These are phyloP conservation scores for Nipponacmea schrenckii DNA, from an alignment of 2,888 invertebrate genomes.

Conservation along the genomic window DNA sequence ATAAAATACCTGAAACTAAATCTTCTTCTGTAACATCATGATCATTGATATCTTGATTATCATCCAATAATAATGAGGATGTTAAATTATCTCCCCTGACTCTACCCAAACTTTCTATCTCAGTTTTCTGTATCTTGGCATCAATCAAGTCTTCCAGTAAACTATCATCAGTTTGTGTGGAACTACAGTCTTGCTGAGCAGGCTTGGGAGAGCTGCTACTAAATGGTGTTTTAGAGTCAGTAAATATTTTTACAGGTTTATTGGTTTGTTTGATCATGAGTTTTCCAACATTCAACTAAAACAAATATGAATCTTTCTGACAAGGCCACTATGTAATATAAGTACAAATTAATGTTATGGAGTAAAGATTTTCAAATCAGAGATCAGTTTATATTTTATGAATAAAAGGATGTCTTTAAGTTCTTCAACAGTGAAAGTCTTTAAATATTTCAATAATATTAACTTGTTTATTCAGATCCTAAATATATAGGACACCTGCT, in stretches of 20 bases:
- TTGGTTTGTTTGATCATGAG: slow-evolving; percentile 28
- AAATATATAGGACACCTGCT: too few species aligned
- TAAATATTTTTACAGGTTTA: slow-evolving; percentile 35
- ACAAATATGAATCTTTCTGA: too few species aligned
- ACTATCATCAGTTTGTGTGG: slow-evolving; percentile 32
- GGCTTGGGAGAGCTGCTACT: slow-evolving; percentile 27
- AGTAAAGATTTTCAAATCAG: too few species aligned
- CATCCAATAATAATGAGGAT: slow-evolving; percentile 8
- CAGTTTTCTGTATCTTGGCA: slow-evolving; percentile 25
- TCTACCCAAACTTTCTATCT: slow-evolving; percentile 49
- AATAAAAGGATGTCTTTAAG: neutral
- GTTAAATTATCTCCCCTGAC: slow-evolving; percentile 46
- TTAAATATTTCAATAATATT: neutral
- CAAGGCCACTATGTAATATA: too few species aligned
- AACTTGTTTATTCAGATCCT: neutral
- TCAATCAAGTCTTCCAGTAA: slow-evolving; percentile 12
- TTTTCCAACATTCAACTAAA: slow-evolving; percentile 12
- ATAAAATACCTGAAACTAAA: neutral
- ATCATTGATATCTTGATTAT: neutral
- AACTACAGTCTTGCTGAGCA: slow-evolving; percentile 10
- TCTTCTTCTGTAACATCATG: neutral
- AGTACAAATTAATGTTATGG: too few species aligned
- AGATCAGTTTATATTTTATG: neutral
- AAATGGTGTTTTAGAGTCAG: slow-evolving; percentile 23
- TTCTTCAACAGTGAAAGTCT: neutral